phyloP scores from a whole-genome alignment of 1,140 invertebrate genomes.

The Ditylenchus dipsaci region DNA sequence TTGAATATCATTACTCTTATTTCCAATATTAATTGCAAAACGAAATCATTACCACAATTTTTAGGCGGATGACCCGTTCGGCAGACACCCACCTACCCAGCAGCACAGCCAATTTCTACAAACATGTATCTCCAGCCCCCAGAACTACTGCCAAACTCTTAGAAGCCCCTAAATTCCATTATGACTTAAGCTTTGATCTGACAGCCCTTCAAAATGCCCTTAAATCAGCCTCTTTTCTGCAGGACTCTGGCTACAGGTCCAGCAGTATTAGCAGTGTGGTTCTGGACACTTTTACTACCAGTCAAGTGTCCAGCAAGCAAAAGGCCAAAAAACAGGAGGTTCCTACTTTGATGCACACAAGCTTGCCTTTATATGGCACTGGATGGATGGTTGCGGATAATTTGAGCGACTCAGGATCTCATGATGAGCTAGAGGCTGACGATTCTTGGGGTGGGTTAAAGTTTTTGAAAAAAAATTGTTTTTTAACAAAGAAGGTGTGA shows the following conservation, averaged over 20 bases:
- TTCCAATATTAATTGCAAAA: no score
- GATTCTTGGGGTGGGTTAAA: not conserved
- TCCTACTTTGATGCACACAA: not conserved
- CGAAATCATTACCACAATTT: not conserved
- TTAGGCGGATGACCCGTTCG: not conserved
- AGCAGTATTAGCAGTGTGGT: not conserved
- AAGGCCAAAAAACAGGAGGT: not conserved
- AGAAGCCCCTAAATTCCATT: not conserved
- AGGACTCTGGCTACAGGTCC: slow-evolving; percentile 6
- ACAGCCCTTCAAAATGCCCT: not conserved
- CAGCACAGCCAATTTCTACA: not conserved
- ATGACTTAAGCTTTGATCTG: slow-evolving; percentile 5
- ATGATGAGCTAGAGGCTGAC: not conserved
- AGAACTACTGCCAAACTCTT: not conserved
- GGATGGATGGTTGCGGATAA: slow-evolving; percentile 7
- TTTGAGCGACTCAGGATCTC: not conserved
- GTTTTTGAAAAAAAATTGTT: no score
- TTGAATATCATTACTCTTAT: no score
- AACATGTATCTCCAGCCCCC: not conserved
- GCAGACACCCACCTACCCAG: not conserved
- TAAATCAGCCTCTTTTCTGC: not conserved
- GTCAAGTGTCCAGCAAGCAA: not conserved
- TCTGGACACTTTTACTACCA: not conserved
- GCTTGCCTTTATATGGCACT: slow-evolving; percentile 10
- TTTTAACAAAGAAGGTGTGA: no score